Base-by-base conservation (phyloP, 1,140 invertebrate genomes). In the Anoplolepis gracilipes region DNA sequence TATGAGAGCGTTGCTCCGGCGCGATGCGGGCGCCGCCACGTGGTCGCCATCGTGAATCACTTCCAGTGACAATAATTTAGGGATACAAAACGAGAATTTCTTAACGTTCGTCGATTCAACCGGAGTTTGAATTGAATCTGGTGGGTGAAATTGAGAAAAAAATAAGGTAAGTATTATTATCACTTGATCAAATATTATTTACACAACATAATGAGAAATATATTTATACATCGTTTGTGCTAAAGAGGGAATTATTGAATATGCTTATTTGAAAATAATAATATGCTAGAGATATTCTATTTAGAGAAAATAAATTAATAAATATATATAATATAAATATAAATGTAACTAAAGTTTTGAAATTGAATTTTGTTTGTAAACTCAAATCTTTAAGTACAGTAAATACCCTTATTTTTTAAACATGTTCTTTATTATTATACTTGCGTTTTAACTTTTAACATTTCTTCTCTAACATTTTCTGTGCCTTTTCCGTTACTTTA, bases 1-100 rank as follows among this genome's bases (percentile, higher is more conserved):
- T 72, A 30, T 70, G 64, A 62, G 76, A 78, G 16, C 72, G 72
- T 53, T 84, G 65, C 53, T 42, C 36, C 53, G 22, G 22, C n/a
- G 28, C 77, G 84, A 88, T 28, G 28, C 57, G 57, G 25, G 72
- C 87, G 88, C 78, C 88, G 59, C 62, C 88, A 62, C 16, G 28
- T 84, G 87, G 57, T 67, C n/a, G 28, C 4, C 13, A 1, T 1
- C 5, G 1, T 1, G 28, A 77, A 62, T 76, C 57, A 30, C 25
- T 16, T 73, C 0, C 61, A n/a, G 22, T 25, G 39, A 13, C n/a
- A n/a, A n/a, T 0, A 16, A 16, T 49, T 19, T 1, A 4, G 16
- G 16, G 5, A 16, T 49, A 4, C 42, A 46, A 46, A 3, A 46
- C 13, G 13, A 13, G 42, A n/a, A n/a, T 39, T 30, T 16, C 30